Evolutionary conservation across 1,140 invertebrate genomes (phyloP).

Genomic region (Zaprionus africanus): DNA sequence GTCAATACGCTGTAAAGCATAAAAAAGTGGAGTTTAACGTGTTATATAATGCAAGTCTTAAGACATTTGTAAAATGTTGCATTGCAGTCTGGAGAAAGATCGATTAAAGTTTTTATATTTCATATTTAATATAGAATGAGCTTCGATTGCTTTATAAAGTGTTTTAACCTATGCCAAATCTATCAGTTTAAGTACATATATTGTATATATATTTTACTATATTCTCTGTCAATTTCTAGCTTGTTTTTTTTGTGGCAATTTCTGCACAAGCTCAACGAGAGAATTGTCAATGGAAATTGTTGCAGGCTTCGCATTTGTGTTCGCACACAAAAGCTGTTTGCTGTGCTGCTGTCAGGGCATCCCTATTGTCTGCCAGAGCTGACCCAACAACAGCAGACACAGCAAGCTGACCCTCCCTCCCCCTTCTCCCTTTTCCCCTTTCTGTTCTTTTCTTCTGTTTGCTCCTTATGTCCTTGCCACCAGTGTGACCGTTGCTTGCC

Average conservation of each 20-base stretch:
- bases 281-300: background rate
- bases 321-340: background rate
- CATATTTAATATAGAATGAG: too few relatives aligned
- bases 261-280: background rate
- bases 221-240: too few relatives aligned
- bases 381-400: background rate
- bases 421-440: too few relatives aligned
- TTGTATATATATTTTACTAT: too few relatives aligned
- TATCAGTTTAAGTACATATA: too few relatives aligned
- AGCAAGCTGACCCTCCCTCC: too few relatives aligned
- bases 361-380: slow-evolving; percentile 3
- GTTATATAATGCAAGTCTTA: too few relatives aligned
- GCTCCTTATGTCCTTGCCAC: background rate
- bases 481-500: slow-evolving; percentile 50
- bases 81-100: too few relatives aligned
- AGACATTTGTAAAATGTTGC: too few relatives aligned
- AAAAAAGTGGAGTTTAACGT: background rate
- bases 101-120: too few relatives aligned
- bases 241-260: background rate
- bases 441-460: background rate
- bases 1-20: background rate
- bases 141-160: too few relatives aligned
- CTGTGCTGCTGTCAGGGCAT: slow-evolving; percentile 16
- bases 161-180: too few relatives aligned
- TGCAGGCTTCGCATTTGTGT: background rate